Evolutionary conservation across 2,888 invertebrate genomes (phyloP).

Genomic region (Eristalis pertinax): DNA sequence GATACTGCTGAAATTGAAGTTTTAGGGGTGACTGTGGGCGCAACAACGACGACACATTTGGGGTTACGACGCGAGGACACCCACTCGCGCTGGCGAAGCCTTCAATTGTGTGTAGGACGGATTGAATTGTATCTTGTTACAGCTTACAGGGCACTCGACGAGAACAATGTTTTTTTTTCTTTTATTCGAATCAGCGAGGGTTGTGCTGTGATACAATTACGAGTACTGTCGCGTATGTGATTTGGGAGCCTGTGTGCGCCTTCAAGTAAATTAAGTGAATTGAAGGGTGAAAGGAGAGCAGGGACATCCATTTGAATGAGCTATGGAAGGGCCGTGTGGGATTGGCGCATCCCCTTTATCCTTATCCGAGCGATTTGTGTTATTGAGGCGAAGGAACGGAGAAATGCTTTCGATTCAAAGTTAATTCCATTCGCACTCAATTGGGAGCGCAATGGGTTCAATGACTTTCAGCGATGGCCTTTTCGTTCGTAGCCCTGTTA

Average conservation of each 20-base stretch:
- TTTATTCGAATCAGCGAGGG: not conserved
- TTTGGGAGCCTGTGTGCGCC: not conserved
- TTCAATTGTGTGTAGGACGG: not conserved
- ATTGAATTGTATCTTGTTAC: conserved; percentile 6
- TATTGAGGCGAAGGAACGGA: too few species aligned
- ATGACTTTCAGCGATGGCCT: too few species aligned
- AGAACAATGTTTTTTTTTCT: not conserved
- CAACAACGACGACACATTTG: conserved; percentile 5
- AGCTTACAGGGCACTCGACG: not conserved
- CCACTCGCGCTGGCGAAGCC: conserved; percentile 22
- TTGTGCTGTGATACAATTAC: not conserved
- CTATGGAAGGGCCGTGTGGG: too few species aligned
- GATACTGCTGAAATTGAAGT: conserved; percentile 9
- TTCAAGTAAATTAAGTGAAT: not conserved
- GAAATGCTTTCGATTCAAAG: too few species aligned
- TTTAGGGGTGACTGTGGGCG: conserved; percentile 49
- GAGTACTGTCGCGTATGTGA: not conserved
- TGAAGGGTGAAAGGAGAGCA: not conserved
- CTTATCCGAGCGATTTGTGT: too few species aligned
- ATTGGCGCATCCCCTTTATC: too few species aligned
- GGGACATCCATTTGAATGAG: not conserved
- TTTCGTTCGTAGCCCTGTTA: too few species aligned
- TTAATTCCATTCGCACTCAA: too few species aligned
- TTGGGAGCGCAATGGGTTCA: too few species aligned
- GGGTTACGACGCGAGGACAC: conserved; percentile 16